Percentiles rank a stretch among this genome's conserved stretches.
Conservation (phyloP, 2,888 invertebrate species). For the Rotaria macrura region DNA sequence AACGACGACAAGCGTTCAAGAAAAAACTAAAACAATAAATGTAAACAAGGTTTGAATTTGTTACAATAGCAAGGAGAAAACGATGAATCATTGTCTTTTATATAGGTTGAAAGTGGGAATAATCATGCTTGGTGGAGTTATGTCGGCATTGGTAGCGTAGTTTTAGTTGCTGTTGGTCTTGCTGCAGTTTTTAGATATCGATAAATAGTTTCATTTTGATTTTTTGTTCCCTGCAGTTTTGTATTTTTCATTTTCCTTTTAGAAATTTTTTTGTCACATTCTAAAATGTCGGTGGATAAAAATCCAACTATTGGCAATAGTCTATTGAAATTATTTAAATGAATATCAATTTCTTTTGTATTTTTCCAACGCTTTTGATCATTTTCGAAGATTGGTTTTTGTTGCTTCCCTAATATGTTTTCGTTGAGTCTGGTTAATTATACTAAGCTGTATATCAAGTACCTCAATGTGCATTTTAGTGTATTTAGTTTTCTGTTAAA, state of each 20-base stretch:
- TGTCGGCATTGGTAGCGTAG: background rate
- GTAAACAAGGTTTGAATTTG: background rate
- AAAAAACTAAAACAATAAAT: background rate
- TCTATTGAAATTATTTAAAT: no score
- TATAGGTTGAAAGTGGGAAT: background rate
- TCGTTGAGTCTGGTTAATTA: no score
- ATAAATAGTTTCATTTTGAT: background rate
- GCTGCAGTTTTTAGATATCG: background rate
- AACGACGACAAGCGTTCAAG: no score
- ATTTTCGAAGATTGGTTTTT: no score
- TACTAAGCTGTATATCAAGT: no score
- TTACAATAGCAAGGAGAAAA: background rate
- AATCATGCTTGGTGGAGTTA: background rate
- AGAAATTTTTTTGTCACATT: background rate
- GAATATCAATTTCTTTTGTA: no score
- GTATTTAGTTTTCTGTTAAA: no score
- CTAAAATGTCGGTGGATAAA: background rate
- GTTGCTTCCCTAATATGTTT: no score
- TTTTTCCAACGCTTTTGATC: no score
- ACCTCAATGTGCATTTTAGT: no score
- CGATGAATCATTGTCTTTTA: background rate
- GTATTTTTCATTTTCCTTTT: background rate
- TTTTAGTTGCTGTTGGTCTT: background rate
- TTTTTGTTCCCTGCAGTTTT: background rate
- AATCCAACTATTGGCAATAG: background rate